Conservation (phyloP, 2,113 vertebrate species). For the Scartelaos histophorus region DNA sequence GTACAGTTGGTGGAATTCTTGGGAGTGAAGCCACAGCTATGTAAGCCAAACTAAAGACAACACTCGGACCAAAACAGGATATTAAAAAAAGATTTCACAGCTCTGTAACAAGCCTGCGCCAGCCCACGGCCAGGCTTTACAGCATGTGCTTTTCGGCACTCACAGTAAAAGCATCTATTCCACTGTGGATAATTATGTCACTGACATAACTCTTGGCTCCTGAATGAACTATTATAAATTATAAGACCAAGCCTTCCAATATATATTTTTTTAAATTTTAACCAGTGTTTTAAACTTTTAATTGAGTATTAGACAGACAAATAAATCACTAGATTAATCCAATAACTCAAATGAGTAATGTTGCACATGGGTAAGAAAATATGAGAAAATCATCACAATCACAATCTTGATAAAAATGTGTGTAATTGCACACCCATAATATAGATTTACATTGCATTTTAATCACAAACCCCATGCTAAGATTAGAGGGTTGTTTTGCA, state of each 20-base stretch:
- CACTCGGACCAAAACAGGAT: constrained; percentile 60
- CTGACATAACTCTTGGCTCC: constrained; percentile 35
- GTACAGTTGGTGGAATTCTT: constrained; percentile 40
- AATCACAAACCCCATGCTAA: neutral
- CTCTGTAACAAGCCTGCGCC: constrained; percentile 53
- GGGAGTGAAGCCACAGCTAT: constrained; percentile 66
- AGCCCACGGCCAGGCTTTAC: constrained; percentile 52
- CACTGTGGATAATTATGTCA: constrained; percentile 32
- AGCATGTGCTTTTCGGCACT: constrained; percentile 28
- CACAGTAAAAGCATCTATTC: constrained; percentile 16
- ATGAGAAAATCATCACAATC: too few relatives aligned
- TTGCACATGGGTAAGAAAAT: too few relatives aligned
- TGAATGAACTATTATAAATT: neutral
- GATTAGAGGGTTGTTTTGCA: constrained; percentile 1
- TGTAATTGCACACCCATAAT: too few relatives aligned
- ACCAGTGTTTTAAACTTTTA: neutral
- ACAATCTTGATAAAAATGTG: too few relatives aligned
- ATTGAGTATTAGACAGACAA: neutral
- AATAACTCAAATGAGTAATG: neutral
- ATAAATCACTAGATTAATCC: neutral
- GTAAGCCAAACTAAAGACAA: constrained; percentile 64
- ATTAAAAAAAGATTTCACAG: constrained; percentile 62
- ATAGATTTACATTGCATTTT: neutral
- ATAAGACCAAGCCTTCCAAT: neutral
- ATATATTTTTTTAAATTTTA: neutral